phyloP scores from a whole-genome alignment of 2,888 invertebrate species.

The Pseudanteris insignis region DNA sequence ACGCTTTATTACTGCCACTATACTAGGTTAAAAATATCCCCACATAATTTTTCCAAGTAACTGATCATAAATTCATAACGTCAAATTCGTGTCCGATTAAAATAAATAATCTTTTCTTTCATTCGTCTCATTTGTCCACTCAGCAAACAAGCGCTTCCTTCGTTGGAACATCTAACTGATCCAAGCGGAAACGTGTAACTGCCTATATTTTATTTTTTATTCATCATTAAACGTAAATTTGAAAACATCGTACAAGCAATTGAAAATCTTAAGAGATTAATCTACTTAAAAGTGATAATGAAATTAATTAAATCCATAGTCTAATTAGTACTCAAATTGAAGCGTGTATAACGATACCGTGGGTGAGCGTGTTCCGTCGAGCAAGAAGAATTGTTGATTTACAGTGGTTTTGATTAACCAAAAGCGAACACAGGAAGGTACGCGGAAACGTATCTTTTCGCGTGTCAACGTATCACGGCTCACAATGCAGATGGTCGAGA shows the following conservation, averaged over 20 bases:
- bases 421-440: constrained; percentile 5
- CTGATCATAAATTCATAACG: no score
- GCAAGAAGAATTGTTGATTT: constrained; percentile 22
- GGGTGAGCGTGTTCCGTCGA: background rate
- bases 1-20: no score
- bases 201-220: no score
- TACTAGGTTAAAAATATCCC: no score
- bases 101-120: no score
- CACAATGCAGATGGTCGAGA: constrained; percentile 32
- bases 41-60: no score
- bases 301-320: constrained; percentile 16
- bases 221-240: no score
- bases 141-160: no score
- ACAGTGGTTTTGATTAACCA: constrained; percentile 15
- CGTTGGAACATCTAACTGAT: no score
- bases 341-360: background rate
- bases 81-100: background rate
- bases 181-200: no score
- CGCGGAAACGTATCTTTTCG: constrained; percentile 5
- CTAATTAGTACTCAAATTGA: constrained; percentile 27
- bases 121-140: no score
- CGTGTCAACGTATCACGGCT: constrained; percentile 31
- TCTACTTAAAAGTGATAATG: constrained; percentile 16
- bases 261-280: constrained; percentile 16
- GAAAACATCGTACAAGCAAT: constrained; percentile 1